Evolutionary conservation across 2,113 vertebrate genomes (phyloP).

Genomic region (Diadophis punctatus): DNA sequence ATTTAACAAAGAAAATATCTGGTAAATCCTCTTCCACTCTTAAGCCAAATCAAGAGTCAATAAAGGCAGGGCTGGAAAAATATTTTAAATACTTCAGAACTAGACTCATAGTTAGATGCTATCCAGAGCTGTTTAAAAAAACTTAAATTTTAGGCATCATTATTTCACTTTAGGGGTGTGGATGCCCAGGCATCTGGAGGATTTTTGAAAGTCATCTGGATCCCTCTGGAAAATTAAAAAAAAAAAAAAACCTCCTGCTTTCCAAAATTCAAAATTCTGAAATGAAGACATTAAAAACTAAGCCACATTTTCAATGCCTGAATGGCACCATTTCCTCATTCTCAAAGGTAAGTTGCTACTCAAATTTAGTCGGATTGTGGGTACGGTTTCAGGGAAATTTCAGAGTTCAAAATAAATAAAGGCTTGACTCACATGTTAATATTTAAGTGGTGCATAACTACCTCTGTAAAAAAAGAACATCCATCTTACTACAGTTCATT

Average conservation of each 20-base stretch:
- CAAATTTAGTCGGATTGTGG: not conserved
- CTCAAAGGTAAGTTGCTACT: not conserved
- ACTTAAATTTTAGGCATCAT: not conserved
- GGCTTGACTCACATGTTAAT: not conserved
- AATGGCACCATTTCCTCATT: not conserved
- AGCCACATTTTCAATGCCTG: not conserved
- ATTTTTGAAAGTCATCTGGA: not conserved
- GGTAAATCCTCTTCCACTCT: not conserved
- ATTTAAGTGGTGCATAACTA: not conserved
- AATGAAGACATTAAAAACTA: not conserved
- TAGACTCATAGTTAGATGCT: not conserved
- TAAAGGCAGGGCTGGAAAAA: not conserved
- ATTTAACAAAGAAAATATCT: not conserved
- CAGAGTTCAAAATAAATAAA: not conserved
- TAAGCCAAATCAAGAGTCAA: not conserved
- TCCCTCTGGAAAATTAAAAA: not conserved
- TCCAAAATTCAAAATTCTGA: not conserved
- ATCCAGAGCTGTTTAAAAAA: not conserved
- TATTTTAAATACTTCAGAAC: not conserved
- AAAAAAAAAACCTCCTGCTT: not conserved
- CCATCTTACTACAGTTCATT: not conserved
- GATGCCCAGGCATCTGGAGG: not conserved
- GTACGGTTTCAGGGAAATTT: not conserved
- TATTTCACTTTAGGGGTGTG: not conserved
- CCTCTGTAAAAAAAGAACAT: not conserved